These are phyloP conservation scores for Pseudomyrmex dendroicus DNA, from an alignment of 1,140 invertebrate genomes.

Conservation along the genomic window DNA sequence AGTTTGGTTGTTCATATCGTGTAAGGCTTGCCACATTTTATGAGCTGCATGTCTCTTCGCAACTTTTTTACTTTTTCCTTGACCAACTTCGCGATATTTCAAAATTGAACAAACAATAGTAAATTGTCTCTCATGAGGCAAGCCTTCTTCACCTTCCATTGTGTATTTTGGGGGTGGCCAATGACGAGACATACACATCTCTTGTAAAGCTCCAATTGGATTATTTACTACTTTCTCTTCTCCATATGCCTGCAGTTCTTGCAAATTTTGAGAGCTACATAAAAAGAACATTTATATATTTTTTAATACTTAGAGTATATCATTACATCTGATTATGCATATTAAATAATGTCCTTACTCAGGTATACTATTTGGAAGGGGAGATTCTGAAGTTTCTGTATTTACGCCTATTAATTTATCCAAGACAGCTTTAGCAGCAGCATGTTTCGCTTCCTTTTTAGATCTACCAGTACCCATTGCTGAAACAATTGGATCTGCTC, in stretches of 20 bases:
- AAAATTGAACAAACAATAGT: conserved; percentile 95
- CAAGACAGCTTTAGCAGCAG: conserved; percentile 95
- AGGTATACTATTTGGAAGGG: conserved; percentile 80
- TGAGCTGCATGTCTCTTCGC: conserved; percentile 97
- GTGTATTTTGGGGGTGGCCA: conserved; percentile 97
- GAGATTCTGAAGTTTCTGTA: conserved; percentile 80
- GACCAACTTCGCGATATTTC: conserved; percentile 92
- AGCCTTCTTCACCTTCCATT: conserved; percentile 94
- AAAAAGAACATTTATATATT: not conserved
- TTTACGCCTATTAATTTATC: conserved; percentile 88
- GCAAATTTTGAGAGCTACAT: conserved; percentile 79
- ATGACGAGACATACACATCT: conserved; percentile 97
- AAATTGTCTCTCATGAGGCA: conserved; percentile 96
- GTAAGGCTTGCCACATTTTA: conserved; percentile 95
- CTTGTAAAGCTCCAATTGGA: conserved; percentile 97
- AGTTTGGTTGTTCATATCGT: conserved; percentile 88
- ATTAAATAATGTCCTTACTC: conserved; percentile 76
- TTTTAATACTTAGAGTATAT: not conserved
- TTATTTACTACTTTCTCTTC: conserved; percentile 93
- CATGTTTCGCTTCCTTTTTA: conserved; percentile 98
- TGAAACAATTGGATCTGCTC: conserved; percentile 84
- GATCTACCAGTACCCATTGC: conserved; percentile 96
- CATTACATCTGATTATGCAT: not conserved
- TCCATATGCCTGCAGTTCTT: conserved; percentile 81
- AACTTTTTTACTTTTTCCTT: conserved; percentile 97